Conservation (phyloP, 2,113 vertebrate genomes). For the Naja naja region DNA sequence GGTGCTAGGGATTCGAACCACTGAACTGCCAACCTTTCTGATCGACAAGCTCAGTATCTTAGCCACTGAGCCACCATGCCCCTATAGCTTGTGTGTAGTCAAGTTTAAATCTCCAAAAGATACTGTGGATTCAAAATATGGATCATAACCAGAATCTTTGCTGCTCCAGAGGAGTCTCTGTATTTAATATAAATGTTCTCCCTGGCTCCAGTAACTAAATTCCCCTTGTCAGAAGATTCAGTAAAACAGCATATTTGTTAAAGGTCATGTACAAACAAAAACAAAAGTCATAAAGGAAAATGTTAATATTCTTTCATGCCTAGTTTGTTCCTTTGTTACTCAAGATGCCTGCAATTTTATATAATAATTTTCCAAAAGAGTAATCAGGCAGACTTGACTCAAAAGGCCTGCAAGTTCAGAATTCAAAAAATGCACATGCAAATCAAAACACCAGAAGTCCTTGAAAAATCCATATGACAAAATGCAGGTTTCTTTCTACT, state of each 20-base stretch:
- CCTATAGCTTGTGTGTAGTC: background rate
- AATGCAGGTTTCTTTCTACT: background rate
- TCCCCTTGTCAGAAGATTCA: background rate
- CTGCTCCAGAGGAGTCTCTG: background rate
- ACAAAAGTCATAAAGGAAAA: background rate
- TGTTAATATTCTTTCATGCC: background rate
- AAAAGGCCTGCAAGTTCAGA: background rate
- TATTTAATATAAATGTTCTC: background rate
- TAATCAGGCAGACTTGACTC: background rate
- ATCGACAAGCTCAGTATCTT: too few species aligned
- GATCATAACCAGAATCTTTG: background rate
- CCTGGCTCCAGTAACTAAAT: background rate
- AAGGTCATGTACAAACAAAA: background rate
- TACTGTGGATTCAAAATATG: background rate
- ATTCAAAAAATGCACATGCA: background rate
- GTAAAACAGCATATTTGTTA: background rate
- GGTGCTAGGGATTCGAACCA: too few species aligned
- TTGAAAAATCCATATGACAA: background rate
- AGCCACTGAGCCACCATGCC: too few species aligned
- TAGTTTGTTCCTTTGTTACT: background rate
- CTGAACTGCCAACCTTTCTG: too few species aligned
- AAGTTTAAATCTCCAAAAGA: background rate
- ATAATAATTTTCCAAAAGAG: conserved; percentile 1
- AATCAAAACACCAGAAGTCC: background rate
- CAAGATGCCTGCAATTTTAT: background rate